Evolutionary conservation across 2,113 vertebrate genomes (phyloP), one percentile per base, ranked within the genome.

Genomic region (Daphoenositta chrysoptera): DNA sequence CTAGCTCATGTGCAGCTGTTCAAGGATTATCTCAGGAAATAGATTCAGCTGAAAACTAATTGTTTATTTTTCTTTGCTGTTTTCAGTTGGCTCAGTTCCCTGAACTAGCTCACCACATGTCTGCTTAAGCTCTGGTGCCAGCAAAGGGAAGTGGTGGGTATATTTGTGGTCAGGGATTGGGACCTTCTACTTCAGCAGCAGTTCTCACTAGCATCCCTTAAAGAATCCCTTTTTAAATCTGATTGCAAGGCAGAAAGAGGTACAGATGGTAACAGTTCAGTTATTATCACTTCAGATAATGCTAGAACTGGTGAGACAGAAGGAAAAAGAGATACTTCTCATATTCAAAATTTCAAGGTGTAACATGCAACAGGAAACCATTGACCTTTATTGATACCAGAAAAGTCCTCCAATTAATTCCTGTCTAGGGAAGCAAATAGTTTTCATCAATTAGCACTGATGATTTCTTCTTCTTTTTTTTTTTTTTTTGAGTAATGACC

Each of bases 1-100:
- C 69, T 76, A 61, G 44, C 4, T 6, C 28, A 47, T 57, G 57
- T 96, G 92, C 95, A 97, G 95, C 95, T 97, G 92, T 93, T 95
- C 81, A 91, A 94, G 87, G 82, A 95, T 95, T 96, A 89, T 94
- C 73, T 95, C 96, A 95, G 96, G 96, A 95, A 96, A 93, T 83
- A 83, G 90, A 93, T 85, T 94, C 94, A 94, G 70, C 66, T 91
- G 82, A 96, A 95, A 95, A 93, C 61, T 91, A 96, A 95, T 95
- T 94, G 94, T 94, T 94, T 91, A 47, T 96, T 95, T 93, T 94
- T 95, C 84, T 96, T 96, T 93, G 65, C 81, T 94, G 48, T 79
- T 95, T 94, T 93, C 87, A 68, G 42, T 95, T 96, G 95, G 57
- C 94, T 87, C 84, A 48, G 2, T 89, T 87, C 93, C 81, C 84